Evolutionary conservation across 1,140 invertebrate genomes (phyloP).

Genomic region (Nomia melanderi): DNA sequence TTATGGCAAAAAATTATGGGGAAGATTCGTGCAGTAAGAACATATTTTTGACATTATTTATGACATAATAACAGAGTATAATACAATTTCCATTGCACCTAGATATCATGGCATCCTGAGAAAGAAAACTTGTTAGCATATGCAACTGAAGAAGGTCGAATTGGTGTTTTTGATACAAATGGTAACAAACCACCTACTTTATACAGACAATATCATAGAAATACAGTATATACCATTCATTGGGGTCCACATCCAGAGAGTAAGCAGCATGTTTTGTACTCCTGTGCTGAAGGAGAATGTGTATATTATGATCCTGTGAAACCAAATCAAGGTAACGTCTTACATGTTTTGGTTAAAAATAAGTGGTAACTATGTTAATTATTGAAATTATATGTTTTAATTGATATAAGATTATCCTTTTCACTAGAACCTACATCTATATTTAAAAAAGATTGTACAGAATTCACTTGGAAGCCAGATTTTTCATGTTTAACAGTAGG

Average conservation of each 20-base stretch:
- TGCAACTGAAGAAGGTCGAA: slow-evolving; percentile 87
- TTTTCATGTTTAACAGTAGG: slow-evolving; percentile 83
- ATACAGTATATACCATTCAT: slow-evolving; percentile 73
- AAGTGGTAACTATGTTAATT: neutral
- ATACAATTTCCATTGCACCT: neutral
- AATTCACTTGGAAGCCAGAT: slow-evolving; percentile 85
- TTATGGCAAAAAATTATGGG: slow-evolving; percentile 88
- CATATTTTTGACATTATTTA: neutral
- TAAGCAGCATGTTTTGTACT: slow-evolving; percentile 78
- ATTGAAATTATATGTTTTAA: neutral
- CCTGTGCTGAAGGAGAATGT: slow-evolving; percentile 80
- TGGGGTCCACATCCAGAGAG: slow-evolving; percentile 77
- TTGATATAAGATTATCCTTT: slow-evolving; percentile 19
- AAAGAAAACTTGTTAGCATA: slow-evolving; percentile 88
- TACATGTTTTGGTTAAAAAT: neutral
- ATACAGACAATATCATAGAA: slow-evolving; percentile 75
- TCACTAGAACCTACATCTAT: slow-evolving; percentile 63
- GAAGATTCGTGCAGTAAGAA: slow-evolving; percentile 85
- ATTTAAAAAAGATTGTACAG: slow-evolving; percentile 76
- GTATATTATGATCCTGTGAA: slow-evolving; percentile 79
- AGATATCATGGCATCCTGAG: slow-evolving; percentile 89
- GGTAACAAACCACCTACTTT: slow-evolving; percentile 74
- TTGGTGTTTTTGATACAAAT: slow-evolving; percentile 82
- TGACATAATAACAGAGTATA: slow-evolving; percentile 1
- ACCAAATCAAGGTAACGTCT: slow-evolving; percentile 75